phyloP scores from a whole-genome alignment of 2,113 vertebrate genomes.

The Bothrops jararaca region DNA sequence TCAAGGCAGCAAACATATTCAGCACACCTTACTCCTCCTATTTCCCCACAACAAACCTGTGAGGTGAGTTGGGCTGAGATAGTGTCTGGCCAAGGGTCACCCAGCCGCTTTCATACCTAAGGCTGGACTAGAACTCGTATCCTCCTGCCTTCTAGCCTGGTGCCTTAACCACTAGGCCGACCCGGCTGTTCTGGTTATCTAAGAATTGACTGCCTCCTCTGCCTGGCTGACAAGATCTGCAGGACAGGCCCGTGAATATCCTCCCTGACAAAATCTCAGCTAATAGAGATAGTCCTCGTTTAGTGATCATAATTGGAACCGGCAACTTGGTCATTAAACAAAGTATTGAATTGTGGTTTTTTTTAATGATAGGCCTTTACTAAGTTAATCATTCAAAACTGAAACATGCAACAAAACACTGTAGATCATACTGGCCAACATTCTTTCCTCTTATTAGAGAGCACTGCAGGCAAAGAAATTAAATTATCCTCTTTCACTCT shows the following conservation, averaged over 20 bases:
- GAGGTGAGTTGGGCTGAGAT: too few species aligned
- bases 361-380: neutral
- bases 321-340: neutral
- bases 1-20: too few species aligned
- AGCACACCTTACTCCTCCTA: too few species aligned
- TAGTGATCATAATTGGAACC: neutral
- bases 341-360: neutral
- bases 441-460: neutral
- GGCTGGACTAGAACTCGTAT: too few species aligned
- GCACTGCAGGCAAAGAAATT: neutral
- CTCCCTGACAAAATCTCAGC: neutral
- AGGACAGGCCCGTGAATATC: neutral
- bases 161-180: too few species aligned
- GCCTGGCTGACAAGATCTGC: neutral
- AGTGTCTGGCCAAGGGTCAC: too few species aligned
- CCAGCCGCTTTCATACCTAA: too few species aligned
- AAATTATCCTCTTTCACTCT: neutral
- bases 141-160: too few species aligned
- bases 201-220: too few species aligned
- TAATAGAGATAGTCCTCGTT: neutral
- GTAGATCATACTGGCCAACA: neutral
- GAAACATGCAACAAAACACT: neutral
- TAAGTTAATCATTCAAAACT: neutral
- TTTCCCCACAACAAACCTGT: too few species aligned
- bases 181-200: too few species aligned